phyloP scores from a whole-genome alignment of 2,888 invertebrate genomes.

The Lepidocyrtoides sp. region DNA sequence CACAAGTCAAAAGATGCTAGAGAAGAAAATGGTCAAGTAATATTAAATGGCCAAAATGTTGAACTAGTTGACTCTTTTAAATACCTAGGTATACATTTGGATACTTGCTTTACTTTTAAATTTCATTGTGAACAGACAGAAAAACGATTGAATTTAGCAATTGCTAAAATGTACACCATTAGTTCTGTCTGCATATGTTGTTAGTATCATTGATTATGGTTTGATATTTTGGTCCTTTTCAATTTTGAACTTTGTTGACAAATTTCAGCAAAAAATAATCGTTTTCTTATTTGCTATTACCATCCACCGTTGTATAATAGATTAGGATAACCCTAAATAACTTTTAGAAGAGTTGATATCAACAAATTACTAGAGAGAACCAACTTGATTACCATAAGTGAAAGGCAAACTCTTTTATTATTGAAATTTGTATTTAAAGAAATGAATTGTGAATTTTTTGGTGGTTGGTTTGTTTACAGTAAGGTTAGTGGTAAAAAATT shows the following conservation, averaged over 20 bases:
- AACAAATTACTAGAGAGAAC: not conserved
- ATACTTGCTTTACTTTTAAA: constrained; percentile 32
- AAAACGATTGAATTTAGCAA: not conserved
- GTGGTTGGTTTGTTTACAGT: not conserved
- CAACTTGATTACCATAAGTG: not conserved
- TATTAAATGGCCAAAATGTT: not conserved
- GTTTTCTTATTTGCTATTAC: not conserved
- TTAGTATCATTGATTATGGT: not conserved
- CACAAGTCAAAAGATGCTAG: not conserved
- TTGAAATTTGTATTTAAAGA: not conserved
- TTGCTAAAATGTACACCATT: constrained; percentile 10
- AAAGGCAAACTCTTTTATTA: not conserved
- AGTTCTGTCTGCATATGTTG: constrained; percentile 27
- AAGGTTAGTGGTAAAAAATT: too few species aligned
- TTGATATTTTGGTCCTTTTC: not conserved
- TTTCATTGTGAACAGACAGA: constrained; percentile 36
- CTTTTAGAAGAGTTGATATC: not conserved
- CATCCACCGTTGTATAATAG: not conserved
- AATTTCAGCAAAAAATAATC: not conserved
- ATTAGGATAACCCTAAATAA: too few species aligned
- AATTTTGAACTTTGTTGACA: not conserved
- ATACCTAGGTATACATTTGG: constrained; percentile 57
- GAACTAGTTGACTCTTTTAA: constrained; percentile 32
- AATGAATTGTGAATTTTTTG: not conserved
- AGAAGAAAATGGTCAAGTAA: not conserved